Percentiles rank a stretch among this genome's conserved stretches.
Conservation (phyloP, 2,888 invertebrate species). For the Lobophora halterata region DNA sequence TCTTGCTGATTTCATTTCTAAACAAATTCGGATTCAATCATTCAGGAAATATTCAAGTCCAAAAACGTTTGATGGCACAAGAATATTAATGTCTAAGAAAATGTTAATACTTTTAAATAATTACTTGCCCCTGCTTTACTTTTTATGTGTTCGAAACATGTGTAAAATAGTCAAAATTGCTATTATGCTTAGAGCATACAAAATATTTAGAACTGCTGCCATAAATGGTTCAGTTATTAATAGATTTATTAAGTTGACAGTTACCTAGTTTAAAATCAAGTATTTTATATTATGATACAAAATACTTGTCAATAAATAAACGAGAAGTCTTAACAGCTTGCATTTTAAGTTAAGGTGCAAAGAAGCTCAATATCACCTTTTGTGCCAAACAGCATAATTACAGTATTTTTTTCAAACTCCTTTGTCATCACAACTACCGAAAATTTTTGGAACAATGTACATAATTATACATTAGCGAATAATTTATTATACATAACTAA, state of each 20-base stretch:
- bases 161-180: too few relatives aligned
- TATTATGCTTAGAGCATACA: too few relatives aligned
- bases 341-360: slow-evolving; percentile 48
- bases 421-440: slow-evolving; percentile 43
- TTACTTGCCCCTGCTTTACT: too few relatives aligned
- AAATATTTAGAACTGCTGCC: too few relatives aligned
- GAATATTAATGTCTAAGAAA: too few relatives aligned
- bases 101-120: too few relatives aligned
- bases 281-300: too few relatives aligned
- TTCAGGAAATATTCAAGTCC: slow-evolving; percentile 15
- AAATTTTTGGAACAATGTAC: slow-evolving; percentile 73
- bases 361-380: slow-evolving; percentile 56
- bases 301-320: too few relatives aligned
- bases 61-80: too few relatives aligned
- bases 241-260: too few relatives aligned
- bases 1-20: slow-evolving; percentile 8
- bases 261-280: slow-evolving; percentile 22
- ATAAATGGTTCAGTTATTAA: too few relatives aligned
- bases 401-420: slow-evolving; percentile 8
- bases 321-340: slow-evolving; percentile 49
- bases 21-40: slow-evolving; percentile 23
- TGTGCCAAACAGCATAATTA: slow-evolving; percentile 59
- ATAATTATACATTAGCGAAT: slow-evolving; percentile 65
- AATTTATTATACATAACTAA: slow-evolving; percentile 43
- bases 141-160: too few relatives aligned